These are phyloP conservation scores for Nematostella vectensis DNA, from an alignment of 92 coral and sea anemone species.

Conservation along the genomic window DNA sequence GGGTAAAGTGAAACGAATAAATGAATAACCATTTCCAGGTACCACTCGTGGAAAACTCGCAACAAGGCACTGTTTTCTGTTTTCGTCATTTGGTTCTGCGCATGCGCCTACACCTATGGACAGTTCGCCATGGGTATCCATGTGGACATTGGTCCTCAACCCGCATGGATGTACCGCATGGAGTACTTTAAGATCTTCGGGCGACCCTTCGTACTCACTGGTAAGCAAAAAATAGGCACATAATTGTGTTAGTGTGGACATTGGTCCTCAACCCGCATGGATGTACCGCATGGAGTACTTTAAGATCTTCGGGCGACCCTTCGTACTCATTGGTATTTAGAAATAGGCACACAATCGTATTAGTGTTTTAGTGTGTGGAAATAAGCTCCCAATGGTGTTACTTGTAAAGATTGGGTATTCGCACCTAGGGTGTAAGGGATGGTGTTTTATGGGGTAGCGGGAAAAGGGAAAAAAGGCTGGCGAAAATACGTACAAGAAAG, in stretches of 20 bases:
- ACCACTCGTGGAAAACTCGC: constrained; percentile 49
- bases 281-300: constrained; percentile 41
- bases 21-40: no score
- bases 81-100: constrained; percentile 31
- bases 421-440: no score
- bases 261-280: constrained; percentile 41
- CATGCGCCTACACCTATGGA: constrained; percentile 41
- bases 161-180: constrained; percentile 38
- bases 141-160: constrained; percentile 43
- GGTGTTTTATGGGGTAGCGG: no score
- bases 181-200: constrained; percentile 43
- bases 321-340: constrained; percentile 47
- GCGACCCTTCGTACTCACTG: constrained; percentile 39
- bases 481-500: no score
- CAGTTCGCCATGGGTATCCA: constrained; percentile 32
- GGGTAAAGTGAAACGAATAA: no score
- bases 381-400: no score
- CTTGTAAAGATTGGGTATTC: no score
- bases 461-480: no score
- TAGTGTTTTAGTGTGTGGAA: no score
- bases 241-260: no score
- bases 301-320: constrained; percentile 37
- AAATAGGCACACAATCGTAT: no score
- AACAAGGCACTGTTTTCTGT: constrained; percentile 38
- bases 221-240: no score